Base-by-base conservation (phyloP, 53 echinoderm and acorn worm species). In the Hippasteria phrygiana region DNA sequence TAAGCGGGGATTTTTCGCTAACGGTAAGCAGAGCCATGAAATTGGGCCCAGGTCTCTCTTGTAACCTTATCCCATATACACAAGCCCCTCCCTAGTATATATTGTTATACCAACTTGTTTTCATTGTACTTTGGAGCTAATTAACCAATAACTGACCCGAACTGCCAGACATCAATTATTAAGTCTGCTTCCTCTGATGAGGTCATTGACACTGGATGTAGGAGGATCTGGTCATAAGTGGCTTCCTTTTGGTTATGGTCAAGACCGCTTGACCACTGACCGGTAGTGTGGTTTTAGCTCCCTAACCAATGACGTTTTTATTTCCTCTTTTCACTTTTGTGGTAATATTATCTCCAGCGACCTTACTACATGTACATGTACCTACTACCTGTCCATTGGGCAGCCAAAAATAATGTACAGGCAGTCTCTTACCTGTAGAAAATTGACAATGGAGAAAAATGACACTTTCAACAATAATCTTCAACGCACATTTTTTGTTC, bases 121-220 rank as follows among this genome's bases (percentile, higher is more conserved):
- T 12, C 5, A 18, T n/a, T n/a, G n/a, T n/a, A 42, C 43, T 75
- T 47, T 47, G 11, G 50, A 78, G 37, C 56, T 56, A 78, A 78
- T 78, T 78, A 56, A 48, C 46, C 46, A 47, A 17, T 14, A 40
- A 46, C 16, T 48, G 47, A 75, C 50, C 46, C 40, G 1, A 39
- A 4, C 55, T 20, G 36, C 55, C 78, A 78, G 78, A 54, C 75
- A 51, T 33, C 48, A 33, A 73, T 73, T 73, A 35, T 11, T 10
- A 28, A 7, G 69, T 67, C 73, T 50, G 31, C 31, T 51, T 33
- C 53, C 76, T 43, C 31, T 16, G 1, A 12, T 51, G 33, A 56
- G 78, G 78, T 55, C 78, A 78, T 78, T 78, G 78, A 39, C 78
- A 78, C 22, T 45, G 31, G 12, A 16, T 75, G 29, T 28, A 50